Evolutionary conservation across 2,797 vertebrate genomes (phyloP), one percentile per base, ranked within the genome.

Genomic region (Choloepus didactylus): DNA sequence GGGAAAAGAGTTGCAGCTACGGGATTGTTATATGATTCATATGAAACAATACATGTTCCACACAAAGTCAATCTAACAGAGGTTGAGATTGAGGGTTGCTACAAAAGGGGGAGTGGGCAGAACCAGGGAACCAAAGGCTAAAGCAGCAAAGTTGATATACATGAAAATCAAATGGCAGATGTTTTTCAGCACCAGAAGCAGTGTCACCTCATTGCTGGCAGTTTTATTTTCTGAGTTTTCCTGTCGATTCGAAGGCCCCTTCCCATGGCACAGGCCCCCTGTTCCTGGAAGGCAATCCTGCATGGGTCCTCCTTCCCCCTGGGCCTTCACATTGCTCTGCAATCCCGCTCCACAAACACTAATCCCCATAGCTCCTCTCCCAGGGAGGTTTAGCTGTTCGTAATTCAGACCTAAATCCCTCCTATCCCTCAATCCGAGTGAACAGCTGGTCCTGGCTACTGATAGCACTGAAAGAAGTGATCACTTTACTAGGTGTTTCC

Each of bases 381-480:
- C 21, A 89, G 77, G 92, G 93, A 94, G 51, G 29, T 67, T 95
- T 87, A 95, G 91, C 87, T 27, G 87, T 89, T 91, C 25, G 11
- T 46, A 77, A 95, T 95, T 95, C 93, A 66, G 51, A 87, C 87
- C 89, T 91, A 95, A 97, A 89, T 85, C 88, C 80, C 49, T 89
- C 79, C 31, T 66, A 84, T 88, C 79, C 83, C 51, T 72, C 76
- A 73, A 66, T 91, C 66, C 91, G 89, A 89, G 83, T 54, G 92
- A 96, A 96, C 83, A 94, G 89, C 95, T 94, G 89, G 90, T 87
- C 56, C 29, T 4, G 27, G 93, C 85, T 82, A 89, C 92, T 93
- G 95, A 95, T n/a, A 86, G 70, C 73, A 19, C 93, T 85, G 89
- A 89, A 90, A 93, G 83, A 96, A 97, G 92, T n/a, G 21, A n/a